Percentiles rank a stretch among this genome's conserved stretches.
phyloP scores from a whole-genome alignment of 2,797 vertebrate species.

The Cichlasoma orientale region DNA sequence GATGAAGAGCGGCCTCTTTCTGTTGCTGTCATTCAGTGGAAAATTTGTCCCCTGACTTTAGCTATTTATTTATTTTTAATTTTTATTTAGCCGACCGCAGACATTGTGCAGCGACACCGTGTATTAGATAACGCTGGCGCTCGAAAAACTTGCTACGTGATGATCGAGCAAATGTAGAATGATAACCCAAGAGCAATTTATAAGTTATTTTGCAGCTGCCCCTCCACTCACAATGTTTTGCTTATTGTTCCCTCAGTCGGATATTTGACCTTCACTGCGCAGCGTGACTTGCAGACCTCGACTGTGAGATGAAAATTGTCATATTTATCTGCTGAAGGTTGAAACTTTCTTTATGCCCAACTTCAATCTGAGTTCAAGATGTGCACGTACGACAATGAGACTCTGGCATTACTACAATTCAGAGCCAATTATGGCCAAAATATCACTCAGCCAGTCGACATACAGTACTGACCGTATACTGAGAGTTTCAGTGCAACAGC shows the following conservation, averaged over 20 bases:
- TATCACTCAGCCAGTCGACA: neutral
- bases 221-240: neutral
- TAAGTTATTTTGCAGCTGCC: neutral
- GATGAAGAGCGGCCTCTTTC: slow-evolving; percentile 4
- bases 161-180: neutral
- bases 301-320: neutral
- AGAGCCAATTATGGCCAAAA: neutral
- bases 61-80: neutral
- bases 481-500: neutral
- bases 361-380: neutral
- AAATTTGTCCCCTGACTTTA: slow-evolving; percentile 10
- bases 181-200: neutral
- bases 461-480: rapidly evolving
- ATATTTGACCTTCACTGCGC: neutral
- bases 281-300: neutral
- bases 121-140: neutral
- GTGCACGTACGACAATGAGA: neutral
- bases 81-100: neutral
- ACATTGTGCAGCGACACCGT: neutral
- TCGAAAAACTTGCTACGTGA: slow-evolving; percentile 11
- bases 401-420: neutral
- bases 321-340: neutral
- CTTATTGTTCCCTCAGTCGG: neutral
- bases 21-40: neutral
- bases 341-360: neutral